A percentile compares a stretch with the other conserved stretches of the same genome.
These are phyloP conservation scores for Rhinichthys klamathensis DNA, from an alignment of 2,113 vertebrate species.

Conservation along the genomic window DNA sequence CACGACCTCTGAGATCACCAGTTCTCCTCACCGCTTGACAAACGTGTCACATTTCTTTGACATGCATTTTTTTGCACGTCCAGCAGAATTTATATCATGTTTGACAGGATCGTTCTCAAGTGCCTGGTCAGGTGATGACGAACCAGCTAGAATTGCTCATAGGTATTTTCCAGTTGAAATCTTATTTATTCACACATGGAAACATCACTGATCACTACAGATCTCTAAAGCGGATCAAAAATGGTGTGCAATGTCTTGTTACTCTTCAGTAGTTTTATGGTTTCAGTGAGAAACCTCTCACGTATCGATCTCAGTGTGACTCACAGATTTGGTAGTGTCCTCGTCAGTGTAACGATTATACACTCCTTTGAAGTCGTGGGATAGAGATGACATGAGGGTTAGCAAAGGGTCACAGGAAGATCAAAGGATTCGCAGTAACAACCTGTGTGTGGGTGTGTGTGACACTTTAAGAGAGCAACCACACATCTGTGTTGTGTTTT, in stretches of 20 bases:
- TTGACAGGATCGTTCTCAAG: not conserved
- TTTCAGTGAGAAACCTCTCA: not conserved
- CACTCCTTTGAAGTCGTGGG: not conserved
- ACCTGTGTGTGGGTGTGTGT: no score
- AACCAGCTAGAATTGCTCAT: not conserved
- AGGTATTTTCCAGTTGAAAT: slow-evolving; percentile 9
- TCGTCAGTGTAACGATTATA: slow-evolving; percentile 23
- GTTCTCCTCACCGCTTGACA: not conserved
- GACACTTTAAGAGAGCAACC: no score
- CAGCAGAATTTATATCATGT: slow-evolving; percentile 13
- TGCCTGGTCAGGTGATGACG: not conserved
- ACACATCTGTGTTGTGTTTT: no score
- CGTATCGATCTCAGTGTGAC: not conserved
- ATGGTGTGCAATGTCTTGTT: not conserved
- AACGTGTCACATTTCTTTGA: not conserved
- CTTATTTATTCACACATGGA: not conserved
- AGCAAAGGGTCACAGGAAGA: not conserved
- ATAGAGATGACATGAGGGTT: not conserved
- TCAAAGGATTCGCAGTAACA: no score
- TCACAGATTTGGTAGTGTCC: not conserved
- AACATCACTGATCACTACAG: not conserved
- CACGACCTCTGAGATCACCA: not conserved
- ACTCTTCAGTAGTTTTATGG: not conserved
- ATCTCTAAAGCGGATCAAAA: not conserved
- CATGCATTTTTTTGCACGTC: not conserved